A percentile compares a stretch with the other conserved stretches of the same genome.
Conservation (phyloP, 2,888 invertebrate genomes). For the Caprella mutica region DNA sequence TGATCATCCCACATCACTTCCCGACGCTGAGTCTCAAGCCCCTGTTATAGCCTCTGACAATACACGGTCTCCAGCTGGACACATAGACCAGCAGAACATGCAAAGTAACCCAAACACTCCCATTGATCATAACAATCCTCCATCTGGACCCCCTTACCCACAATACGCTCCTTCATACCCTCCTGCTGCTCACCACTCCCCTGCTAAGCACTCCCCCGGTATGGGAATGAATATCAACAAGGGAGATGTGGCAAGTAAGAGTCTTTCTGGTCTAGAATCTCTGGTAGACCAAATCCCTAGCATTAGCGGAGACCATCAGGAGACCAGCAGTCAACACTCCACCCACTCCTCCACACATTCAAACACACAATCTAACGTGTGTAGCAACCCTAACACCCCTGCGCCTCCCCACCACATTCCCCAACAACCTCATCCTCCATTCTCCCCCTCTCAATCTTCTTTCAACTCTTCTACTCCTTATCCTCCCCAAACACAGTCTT, state of each 20-base stretch:
- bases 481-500: conserved; percentile 34
- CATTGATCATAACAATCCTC: conserved; percentile 19
- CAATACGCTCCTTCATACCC: conserved; percentile 19
- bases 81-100: conserved; percentile 17
- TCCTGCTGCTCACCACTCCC: conserved; percentile 27
- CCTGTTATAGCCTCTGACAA: not conserved
- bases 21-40: conserved; percentile 20
- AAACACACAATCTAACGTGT: conserved; percentile 20
- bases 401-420: conserved; percentile 31
- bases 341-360: conserved; percentile 20
- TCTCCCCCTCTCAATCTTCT: conserved; percentile 32
- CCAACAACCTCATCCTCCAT: conserved; percentile 21
- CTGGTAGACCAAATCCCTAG: conserved; percentile 84
- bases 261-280: conserved; percentile 65
- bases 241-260: conserved; percentile 38
- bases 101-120: conserved; percentile 32
- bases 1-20: conserved; percentile 31
- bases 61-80: conserved; percentile 16
- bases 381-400: conserved; percentile 32
- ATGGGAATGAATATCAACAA: conserved; percentile 27
- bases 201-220: conserved; percentile 22
- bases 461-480: conserved; percentile 33
- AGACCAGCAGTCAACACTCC: conserved; percentile 27
- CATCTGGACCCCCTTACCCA: not conserved
- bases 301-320: conserved; percentile 46